Evolutionary conservation across 2,888 invertebrate genomes (phyloP), one percentile per base, ranked within the genome.

Genomic region (Onthophagus sagittarius): DNA sequence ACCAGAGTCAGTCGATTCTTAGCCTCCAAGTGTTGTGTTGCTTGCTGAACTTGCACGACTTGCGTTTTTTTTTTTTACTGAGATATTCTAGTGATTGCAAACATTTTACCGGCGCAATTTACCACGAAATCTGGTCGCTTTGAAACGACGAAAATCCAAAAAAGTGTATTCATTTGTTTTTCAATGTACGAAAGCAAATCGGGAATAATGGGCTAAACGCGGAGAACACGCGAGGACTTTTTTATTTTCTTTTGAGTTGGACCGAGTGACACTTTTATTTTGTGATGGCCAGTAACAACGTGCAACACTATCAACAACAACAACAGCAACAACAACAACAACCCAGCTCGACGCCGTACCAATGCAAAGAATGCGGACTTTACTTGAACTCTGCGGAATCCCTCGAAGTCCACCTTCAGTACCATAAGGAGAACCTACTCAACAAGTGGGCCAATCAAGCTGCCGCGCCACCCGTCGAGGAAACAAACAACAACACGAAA

Each of bases 391-490:
- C 92, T 79, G 89, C 90, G 75, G 92, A 92, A 81, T 93, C 93
- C 75, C 88, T 94, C 78, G 92, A 93, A 81, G 93, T 94, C 77
- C 94, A 94, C 86, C 87, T 93, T 80, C 91, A 92, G 82, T 94
- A 94, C 84, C 93, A 93, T 81, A 92, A 93, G 84, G 93, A 93
- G 82, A 92, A 92, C 82, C 86, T 93, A 79, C 86, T 92, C 81
- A 90, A 89, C 77, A 92, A 92, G 85, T 93, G 93, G 93, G 90
- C 90, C 71, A 89, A 88, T 69, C 90, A 87, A 79, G 83, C 83
- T 70, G 88, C 81, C 2, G 76, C 79, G 64, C 72, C 75, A 14
- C 72, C 76, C 62, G 86, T 87, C 83, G 89, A 90, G 81, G 88
- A 89, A 77, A 90, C 90, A 77, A 92, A 91, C 82, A 92, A 92